Percentiles rank a stretch among this genome's conserved stretches.
Evolutionary conservation across 2,888 invertebrate species (phyloP).

Genomic region (Stramonita haemastoma): DNA sequence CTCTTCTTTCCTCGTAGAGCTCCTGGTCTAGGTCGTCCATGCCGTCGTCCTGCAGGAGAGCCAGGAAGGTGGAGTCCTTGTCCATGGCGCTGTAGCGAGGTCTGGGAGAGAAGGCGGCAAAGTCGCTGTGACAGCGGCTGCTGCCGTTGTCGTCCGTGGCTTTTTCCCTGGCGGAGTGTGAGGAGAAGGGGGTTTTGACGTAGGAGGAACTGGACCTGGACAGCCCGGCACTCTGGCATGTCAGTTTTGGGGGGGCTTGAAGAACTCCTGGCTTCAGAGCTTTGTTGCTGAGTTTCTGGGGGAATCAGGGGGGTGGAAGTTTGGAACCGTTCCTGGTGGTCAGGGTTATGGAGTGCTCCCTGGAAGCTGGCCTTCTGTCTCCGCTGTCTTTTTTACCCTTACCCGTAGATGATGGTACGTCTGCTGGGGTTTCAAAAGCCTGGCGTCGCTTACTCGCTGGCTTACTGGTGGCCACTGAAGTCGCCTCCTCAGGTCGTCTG

Average conservation of each 20-base stretch:
- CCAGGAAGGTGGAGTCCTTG: constrained; percentile 21
- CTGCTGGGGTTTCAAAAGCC: no score
- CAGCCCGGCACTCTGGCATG: not conserved
- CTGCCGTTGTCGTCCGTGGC: not conserved
- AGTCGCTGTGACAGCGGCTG: not conserved
- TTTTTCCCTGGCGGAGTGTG: not conserved
- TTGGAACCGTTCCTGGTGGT: not conserved
- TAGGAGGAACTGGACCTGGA: not conserved
- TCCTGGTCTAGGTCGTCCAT: constrained; percentile 64
- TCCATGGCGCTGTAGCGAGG: not conserved
- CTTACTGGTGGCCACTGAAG: not conserved
- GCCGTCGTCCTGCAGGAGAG: constrained; percentile 51
- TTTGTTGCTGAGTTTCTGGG: not conserved
- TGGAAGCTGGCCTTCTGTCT: not conserved
- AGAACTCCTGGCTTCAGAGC: not conserved
- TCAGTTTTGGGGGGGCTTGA: not conserved
- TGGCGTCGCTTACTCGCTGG: not conserved
- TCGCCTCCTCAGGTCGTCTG: not conserved
- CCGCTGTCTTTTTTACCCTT: not conserved
- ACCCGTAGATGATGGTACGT: no score
- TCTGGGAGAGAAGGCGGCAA: not conserved
- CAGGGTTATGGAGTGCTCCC: not conserved
- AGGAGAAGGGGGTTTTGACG: not conserved
- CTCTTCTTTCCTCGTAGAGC: constrained; percentile 65
- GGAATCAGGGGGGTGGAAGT: not conserved